Evolutionary conservation across 2,888 invertebrate genomes (phyloP), one percentile per base, ranked within the genome.

Genomic region (Panzeria rudis): DNA sequence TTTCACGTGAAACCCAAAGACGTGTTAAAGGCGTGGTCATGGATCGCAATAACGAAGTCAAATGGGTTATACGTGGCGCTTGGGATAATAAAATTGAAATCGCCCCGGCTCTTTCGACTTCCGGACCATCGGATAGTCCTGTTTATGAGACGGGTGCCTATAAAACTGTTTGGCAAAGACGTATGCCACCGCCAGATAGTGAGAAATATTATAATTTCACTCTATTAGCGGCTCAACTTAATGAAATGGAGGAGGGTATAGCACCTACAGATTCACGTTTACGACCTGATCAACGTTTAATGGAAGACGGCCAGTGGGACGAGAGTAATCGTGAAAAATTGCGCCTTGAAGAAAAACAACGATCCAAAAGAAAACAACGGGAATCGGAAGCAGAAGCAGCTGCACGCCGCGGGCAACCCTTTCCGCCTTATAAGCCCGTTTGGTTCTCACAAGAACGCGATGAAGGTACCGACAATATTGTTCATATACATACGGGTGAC

Each of bases 61-160:
- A 94, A 94, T 96, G 95, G 94, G 94, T 95, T 88, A 93, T 96
- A 83, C 95, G 95, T 87, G 96, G 99, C 47, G 97, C 97, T 86
- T 99, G 99, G 99, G 99, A 99, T 93, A 94, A 95, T 87, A 96
- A 96, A 93, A 97, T 99, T 89, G 99, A 99, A 93, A 97, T 97
- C 87, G 98, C 99, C 75, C 96, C 97, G 44, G 98, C 99, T 79
- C 95, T 96, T 59, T 94, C 94, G 89, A 94, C 95, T 80, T 94
- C 95, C 84, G 94, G 95, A 75, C 93, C 94, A 66, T 89, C 95
- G 87, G 94, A 96, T 91, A 97, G 97, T 94, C 97, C 98, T 25
- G 96, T 98, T 8, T 97, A 98, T 93, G 97, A 98, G 94, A 98
- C 99, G 17, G 98, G 97, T 88, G 95, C 96, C 83, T 96, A 97